phyloP scores from a whole-genome alignment of 2,113 vertebrate species.

The Ancistrus triradiatus region DNA sequence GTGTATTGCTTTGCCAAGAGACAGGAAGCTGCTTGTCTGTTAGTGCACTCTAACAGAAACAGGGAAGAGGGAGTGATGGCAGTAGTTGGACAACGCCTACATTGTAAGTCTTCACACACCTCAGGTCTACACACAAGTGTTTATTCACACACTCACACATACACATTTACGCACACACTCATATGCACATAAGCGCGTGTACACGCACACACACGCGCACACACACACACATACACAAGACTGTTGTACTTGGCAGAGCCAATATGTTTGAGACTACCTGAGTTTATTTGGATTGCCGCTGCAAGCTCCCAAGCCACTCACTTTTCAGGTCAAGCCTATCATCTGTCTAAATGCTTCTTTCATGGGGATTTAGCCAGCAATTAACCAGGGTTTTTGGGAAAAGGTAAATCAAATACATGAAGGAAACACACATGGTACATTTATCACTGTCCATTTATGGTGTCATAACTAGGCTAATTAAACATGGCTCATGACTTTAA shows the following conservation, averaged over 20 bases:
- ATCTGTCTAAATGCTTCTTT: too few species aligned
- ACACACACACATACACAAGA: too few species aligned
- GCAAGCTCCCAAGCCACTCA: constrained; percentile 53
- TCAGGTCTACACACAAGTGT: constrained; percentile 2
- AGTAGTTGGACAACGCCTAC: constrained; percentile 57
- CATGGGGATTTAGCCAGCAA: too few species aligned
- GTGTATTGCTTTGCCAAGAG: constrained; percentile 28
- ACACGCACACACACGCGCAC: too few species aligned
- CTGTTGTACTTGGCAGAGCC: too few species aligned
- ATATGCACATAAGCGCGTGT: too few species aligned
- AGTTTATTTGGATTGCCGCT: too few species aligned
- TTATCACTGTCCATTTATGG: too few species aligned
- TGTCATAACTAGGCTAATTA: constrained; percentile 44
- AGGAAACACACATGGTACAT: too few species aligned
- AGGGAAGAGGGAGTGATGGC: constrained; percentile 13
- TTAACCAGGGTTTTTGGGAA: constrained; percentile 59
- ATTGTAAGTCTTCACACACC: constrained; percentile 54
- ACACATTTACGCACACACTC: too few species aligned
- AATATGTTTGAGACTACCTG: too few species aligned
- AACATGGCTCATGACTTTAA: constrained; percentile 48
- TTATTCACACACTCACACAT: not conserved
- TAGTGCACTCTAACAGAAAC: constrained; percentile 13
- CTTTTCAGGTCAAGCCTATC: constrained; percentile 42
- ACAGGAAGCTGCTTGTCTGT: constrained; percentile 26
- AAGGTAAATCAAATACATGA: constrained; percentile 26